Percentiles rank a stretch among this genome's conserved stretches.
Evolutionary conservation across 2,888 invertebrate genomes (phyloP).

Genomic region (Ryuthela nishihirai): DNA sequence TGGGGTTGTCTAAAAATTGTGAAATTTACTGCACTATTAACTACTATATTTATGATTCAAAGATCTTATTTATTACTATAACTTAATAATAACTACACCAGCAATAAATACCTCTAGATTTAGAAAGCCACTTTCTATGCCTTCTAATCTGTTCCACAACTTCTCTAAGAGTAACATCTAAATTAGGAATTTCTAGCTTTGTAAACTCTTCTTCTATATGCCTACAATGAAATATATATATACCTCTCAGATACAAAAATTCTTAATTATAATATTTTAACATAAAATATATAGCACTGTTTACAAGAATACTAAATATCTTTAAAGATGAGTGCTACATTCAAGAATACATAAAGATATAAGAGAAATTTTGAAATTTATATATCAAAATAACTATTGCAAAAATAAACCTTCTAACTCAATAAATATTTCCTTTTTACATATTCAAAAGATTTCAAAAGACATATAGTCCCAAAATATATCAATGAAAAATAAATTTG

Average conservation of each 20-base stretch:
- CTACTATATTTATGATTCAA: too few relatives aligned
- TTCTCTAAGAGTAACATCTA: constrained; percentile 37
- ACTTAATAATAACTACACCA: too few relatives aligned
- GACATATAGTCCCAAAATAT: too few relatives aligned
- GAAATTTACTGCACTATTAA: too few relatives aligned
- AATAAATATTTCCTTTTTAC: neutral
- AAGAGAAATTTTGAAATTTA: neutral
- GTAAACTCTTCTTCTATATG: constrained; percentile 50
- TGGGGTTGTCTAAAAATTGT: too few relatives aligned
- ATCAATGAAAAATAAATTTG: too few relatives aligned
- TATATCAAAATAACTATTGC: neutral
- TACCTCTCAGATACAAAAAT: neutral
- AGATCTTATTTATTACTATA: too few relatives aligned
- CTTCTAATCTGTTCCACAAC: constrained; percentile 41
- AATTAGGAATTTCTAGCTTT: constrained; percentile 49
- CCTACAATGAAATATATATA: constrained; percentile 41
- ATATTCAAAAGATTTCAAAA: neutral
- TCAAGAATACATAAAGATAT: neutral
- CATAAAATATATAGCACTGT: neutral
- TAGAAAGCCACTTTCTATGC: constrained; percentile 26
- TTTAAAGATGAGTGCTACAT: neutral
- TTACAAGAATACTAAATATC: neutral
- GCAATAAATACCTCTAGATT: constrained; percentile 22
- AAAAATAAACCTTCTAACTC: neutral
- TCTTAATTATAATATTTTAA: constrained; percentile 1